Conservation (phyloP, 2,113 vertebrate species). For the Mormyrus lacerda region DNA sequence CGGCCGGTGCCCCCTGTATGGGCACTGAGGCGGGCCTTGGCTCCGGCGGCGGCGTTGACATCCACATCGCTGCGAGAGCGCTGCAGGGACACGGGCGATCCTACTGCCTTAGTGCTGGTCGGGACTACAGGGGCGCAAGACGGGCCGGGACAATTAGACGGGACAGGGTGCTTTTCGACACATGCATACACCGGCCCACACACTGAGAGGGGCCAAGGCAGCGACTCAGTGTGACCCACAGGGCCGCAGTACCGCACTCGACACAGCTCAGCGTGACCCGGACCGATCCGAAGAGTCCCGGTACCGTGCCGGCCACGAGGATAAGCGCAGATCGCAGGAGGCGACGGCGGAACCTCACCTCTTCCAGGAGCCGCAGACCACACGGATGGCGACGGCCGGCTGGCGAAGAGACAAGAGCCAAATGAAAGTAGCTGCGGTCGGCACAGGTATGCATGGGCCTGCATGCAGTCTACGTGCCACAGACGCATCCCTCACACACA, state of each 20-base stretch:
- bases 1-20: constrained; percentile 63
- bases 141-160: neutral
- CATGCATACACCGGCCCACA: neutral
- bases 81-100: constrained; percentile 73
- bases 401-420: constrained; percentile 44
- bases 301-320: too few relatives aligned
- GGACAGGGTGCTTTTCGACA: neutral
- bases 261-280: neutral
- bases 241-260: neutral
- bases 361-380: constrained; percentile 83
- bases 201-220: neutral
- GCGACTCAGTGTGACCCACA: neutral
- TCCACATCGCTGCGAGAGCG: constrained; percentile 93
- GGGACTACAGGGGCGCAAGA: constrained; percentile 58
- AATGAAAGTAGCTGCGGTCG: neutral
- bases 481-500: neutral
- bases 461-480: neutral
- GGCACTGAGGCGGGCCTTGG: constrained; percentile 76
- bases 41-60: constrained; percentile 83
- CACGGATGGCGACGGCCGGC: constrained; percentile 84
- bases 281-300: neutral
- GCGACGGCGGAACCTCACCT: constrained; percentile 58
- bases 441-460: neutral
- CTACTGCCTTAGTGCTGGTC: constrained; percentile 61
- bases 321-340: neutral